Evolutionary conservation across 2,113 vertebrate genomes (phyloP).

Genomic region (Pardalotus punctatus): DNA sequence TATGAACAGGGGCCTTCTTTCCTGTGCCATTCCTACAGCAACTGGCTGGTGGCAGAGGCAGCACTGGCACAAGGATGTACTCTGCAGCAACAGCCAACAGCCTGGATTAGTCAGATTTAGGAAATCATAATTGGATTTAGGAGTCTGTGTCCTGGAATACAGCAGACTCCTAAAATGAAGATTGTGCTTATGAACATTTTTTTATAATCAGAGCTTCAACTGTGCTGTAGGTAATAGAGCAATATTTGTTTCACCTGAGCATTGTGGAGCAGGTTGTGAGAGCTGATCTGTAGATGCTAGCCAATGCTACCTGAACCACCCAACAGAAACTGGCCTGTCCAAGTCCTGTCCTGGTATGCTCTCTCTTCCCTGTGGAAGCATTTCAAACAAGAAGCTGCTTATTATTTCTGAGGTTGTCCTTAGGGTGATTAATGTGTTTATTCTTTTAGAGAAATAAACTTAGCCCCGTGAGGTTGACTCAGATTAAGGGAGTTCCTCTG

Average conservation of each 20-base stretch:
- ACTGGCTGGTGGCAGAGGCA: not conserved
- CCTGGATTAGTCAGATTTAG: not conserved
- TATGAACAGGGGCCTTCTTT: not conserved
- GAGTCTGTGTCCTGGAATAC: not conserved
- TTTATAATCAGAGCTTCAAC: not conserved
- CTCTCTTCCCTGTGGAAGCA: not conserved
- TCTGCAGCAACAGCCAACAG: not conserved
- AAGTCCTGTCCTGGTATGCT: not conserved
- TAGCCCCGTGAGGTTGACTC: not conserved
- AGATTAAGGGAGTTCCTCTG: not conserved
- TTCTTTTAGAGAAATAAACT: not conserved
- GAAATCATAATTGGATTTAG: not conserved
- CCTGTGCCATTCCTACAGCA: not conserved
- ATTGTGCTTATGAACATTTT: not conserved
- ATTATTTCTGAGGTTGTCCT: not conserved
- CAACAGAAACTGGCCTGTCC: not conserved
- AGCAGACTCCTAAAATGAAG: not conserved
- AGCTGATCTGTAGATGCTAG: not conserved
- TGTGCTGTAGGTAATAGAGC: not conserved
- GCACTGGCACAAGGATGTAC: not conserved
- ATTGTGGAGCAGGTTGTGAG: not conserved
- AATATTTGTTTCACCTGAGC: not conserved
- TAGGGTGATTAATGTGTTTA: not conserved
- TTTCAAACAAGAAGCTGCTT: not conserved
- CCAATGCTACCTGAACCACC: not conserved